Percentiles rank a stretch among this genome's conserved stretches.
Conservation (phyloP, 2,888 invertebrate species). For the Acanthosepion pharaonis region DNA sequence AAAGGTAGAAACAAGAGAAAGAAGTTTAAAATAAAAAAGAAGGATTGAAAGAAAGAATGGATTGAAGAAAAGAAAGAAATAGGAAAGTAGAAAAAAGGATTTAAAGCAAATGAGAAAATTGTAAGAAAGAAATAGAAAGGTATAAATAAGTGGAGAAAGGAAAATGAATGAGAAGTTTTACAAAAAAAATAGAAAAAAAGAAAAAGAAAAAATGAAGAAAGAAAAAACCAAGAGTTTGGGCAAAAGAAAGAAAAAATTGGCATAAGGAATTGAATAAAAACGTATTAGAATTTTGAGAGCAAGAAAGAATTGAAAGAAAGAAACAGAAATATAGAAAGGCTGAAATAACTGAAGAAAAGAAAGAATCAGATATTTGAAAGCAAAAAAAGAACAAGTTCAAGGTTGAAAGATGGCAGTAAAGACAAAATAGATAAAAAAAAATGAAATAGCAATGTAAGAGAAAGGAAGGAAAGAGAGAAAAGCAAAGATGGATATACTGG, state of each 20-base stretch:
- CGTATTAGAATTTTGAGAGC: too few relatives aligned
- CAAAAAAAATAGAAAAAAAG: too few relatives aligned
- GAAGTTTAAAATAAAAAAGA: neutral
- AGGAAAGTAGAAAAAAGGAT: neutral
- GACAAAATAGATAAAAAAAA: neutral
- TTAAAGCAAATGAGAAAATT: neutral
- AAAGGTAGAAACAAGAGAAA: neutral
- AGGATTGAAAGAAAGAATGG: neutral
- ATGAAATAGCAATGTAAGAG: neutral
- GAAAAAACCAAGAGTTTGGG: too few relatives aligned
- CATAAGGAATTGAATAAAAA: too few relatives aligned
- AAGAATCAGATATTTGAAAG: neutral
- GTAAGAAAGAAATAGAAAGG: neutral
- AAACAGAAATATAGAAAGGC: neutral
- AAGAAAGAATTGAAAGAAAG: neutral
- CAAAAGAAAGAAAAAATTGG: too few relatives aligned
- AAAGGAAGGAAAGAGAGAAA: too few relatives aligned
- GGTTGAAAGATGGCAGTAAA: neutral
- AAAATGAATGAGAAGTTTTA: neutral
- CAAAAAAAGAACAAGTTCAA: neutral
- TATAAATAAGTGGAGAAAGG: neutral
- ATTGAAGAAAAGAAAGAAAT: neutral
- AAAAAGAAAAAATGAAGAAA: neutral
- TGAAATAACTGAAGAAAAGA: neutral
- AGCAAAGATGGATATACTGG: too few relatives aligned